Evolutionary conservation across 53 echinoderm and acorn worm species (phyloP).

Genomic region (Echinarachnius parma): DNA sequence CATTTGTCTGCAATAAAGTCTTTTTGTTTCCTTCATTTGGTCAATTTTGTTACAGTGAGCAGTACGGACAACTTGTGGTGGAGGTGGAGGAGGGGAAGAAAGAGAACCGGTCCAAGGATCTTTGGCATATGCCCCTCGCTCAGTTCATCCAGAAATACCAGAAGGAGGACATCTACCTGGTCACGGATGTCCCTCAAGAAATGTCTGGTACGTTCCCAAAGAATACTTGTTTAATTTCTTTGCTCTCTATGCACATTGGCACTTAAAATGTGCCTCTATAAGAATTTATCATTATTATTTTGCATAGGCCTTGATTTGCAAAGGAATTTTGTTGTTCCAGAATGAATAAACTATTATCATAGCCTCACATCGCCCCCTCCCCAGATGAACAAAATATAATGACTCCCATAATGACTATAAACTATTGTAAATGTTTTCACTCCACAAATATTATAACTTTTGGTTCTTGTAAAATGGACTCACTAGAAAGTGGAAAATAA

Average conservation of each 20-base stretch:
- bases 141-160: conserved; percentile 67
- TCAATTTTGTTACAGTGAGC: conserved; percentile 48
- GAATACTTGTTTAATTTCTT: too few relatives aligned
- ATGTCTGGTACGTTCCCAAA: conserved; percentile 84
- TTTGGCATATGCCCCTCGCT: conserved; percentile 62
- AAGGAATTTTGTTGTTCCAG: neutral
- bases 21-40: too few relatives aligned
- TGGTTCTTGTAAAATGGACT: too few relatives aligned
- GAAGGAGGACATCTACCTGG: conserved; percentile 77
- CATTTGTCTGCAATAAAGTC: too few relatives aligned
- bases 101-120: conserved; percentile 75
- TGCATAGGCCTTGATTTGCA: neutral
- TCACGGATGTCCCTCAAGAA: conserved; percentile 70
- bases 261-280: neutral
- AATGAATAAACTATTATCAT: neutral
- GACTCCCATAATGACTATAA: too few relatives aligned
- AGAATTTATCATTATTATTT: neutral
- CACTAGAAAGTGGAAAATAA: too few relatives aligned
- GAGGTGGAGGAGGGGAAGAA: conserved; percentile 98
- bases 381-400: too few relatives aligned
- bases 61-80: conserved; percentile 70
- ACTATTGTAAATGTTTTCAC: too few relatives aligned
- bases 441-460: too few relatives aligned
- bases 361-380: too few relatives aligned
- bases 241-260: neutral